phyloP scores from a whole-genome alignment of 2,888 invertebrate genomes.

The Sarcophaga rosellei region DNA sequence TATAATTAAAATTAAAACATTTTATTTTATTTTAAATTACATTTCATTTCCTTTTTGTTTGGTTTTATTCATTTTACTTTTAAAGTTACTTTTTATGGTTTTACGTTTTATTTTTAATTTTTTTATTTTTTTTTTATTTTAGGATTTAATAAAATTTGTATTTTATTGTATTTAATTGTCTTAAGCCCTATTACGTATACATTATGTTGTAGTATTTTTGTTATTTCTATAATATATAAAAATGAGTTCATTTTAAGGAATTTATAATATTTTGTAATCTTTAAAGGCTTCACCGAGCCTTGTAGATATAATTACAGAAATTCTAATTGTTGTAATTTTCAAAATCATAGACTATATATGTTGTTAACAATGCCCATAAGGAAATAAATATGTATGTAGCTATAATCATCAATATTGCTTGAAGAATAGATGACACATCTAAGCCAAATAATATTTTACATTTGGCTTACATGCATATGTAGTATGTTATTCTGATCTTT shows the following conservation, averaged over 20 bases:
- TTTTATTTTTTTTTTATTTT: constrained; percentile 41
- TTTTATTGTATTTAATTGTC: constrained; percentile 71
- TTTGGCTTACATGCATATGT: too few species aligned
- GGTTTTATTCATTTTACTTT: constrained; percentile 54
- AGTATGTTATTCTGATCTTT: too few species aligned
- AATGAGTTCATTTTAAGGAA: constrained; percentile 9
- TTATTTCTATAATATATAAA: constrained; percentile 32
- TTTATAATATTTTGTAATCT: constrained; percentile 27
- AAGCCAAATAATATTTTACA: too few species aligned
- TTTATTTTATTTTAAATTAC: constrained; percentile 47
- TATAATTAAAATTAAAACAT: constrained; percentile 42
- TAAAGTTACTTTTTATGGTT: constrained; percentile 42
- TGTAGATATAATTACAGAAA: constrained; percentile 41
- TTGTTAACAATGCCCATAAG: too few species aligned
- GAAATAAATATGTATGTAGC: too few species aligned
- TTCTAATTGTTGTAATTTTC: too few species aligned
- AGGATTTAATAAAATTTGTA: constrained; percentile 64
- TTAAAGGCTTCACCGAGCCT: constrained; percentile 3
- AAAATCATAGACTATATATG: too few species aligned
- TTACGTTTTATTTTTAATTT: too few species aligned
- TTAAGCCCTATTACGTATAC: constrained; percentile 81
- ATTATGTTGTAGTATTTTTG: constrained; percentile 78
- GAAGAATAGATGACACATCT: too few species aligned
- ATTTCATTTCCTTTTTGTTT: constrained; percentile 18
- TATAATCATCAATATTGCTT: too few species aligned